Conservation (phyloP, 2,113 vertebrate species). For the Callipepla squamata region DNA sequence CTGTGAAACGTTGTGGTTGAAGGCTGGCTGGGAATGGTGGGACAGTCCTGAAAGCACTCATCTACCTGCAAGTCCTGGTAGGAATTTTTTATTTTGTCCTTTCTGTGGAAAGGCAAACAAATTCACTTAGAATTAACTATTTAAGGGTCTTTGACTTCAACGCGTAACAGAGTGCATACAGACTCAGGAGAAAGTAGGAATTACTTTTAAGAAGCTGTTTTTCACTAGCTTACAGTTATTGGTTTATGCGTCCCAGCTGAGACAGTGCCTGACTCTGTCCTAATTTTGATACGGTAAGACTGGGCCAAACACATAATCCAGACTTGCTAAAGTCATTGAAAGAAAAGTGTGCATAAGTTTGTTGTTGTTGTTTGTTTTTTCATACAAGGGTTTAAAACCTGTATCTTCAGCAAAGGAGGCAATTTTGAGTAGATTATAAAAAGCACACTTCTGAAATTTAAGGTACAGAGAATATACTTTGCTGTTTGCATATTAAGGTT, state of each 20-base stretch:
- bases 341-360: neutral
- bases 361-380: neutral
- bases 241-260: neutral
- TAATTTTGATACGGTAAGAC: neutral
- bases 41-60: fast-evolving
- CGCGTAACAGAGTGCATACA: neutral
- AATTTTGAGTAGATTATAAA: neutral
- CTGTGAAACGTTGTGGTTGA: neutral
- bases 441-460: neutral
- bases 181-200: neutral
- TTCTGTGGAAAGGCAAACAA: neutral
- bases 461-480: neutral
- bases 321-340: neutral
- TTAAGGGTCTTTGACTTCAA: neutral
- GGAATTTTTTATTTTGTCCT: neutral
- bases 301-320: neutral
- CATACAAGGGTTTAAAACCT: neutral
- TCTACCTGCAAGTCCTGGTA: neutral
- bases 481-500: neutral
- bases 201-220: neutral
- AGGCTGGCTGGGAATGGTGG: neutral
- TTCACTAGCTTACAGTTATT: neutral
- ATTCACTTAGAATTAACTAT: neutral
- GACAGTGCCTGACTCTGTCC: neutral
- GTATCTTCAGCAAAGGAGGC: neutral